Evolutionary conservation across 2,888 invertebrate genomes (phyloP).

Genomic region (Liopterus haemorrhoidalis): DNA sequence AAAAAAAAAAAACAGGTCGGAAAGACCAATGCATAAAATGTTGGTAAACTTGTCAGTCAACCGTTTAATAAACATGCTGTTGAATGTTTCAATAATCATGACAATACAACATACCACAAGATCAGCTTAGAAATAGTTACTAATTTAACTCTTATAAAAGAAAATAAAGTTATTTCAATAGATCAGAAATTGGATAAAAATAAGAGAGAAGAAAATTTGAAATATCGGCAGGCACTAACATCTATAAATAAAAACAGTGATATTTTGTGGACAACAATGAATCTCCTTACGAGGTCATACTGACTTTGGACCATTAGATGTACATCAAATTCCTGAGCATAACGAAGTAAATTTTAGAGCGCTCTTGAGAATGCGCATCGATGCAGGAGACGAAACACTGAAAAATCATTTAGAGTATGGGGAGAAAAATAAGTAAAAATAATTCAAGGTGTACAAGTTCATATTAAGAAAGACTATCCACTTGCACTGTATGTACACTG

Average conservation of each 20-base stretch:
- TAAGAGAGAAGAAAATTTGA: neutral
- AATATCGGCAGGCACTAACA: slow-evolving; percentile 1
- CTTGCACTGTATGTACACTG: no score
- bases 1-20: no score
- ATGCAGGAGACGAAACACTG: slow-evolving; percentile 26
- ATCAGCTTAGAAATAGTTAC: no score
- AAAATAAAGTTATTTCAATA: slow-evolving; percentile 10
- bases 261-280: slow-evolving; percentile 5
- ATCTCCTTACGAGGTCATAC: neutral
- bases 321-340: neutral
- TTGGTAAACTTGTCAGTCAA: slow-evolving; percentile 12
- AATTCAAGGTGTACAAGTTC: no score
- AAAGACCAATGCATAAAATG: no score
- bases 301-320: neutral
- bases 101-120: no score
- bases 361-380: slow-evolving; percentile 24
- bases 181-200: neutral
- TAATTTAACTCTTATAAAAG: no score
- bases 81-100: slow-evolving; percentile 17
- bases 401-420: slow-evolving; percentile 25
- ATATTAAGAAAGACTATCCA: no score
- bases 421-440: no score
- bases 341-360: slow-evolving; percentile 31
- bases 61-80: slow-evolving; percentile 10
- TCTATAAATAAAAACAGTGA: slow-evolving; percentile 4